phyloP scores from a whole-genome alignment of 53 echinoderm and acorn worm species.

The Henricia sp. region DNA sequence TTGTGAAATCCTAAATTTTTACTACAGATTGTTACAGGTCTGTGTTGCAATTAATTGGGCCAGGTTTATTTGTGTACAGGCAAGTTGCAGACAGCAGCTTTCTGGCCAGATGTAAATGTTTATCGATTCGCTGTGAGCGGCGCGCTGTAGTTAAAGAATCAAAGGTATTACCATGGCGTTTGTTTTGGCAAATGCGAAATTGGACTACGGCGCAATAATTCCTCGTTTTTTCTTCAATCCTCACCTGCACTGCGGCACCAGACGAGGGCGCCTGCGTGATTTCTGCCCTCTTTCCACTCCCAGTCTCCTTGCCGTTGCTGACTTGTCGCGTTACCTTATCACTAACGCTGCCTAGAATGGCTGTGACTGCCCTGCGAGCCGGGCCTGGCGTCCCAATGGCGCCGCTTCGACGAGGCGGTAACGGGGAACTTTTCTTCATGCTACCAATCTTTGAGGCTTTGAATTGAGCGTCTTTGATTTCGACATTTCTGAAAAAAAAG shows the following conservation, averaged over 20 bases:
- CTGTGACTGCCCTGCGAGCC: constrained; percentile 63
- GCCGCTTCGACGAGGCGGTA: background rate
- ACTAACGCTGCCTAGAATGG: constrained; percentile 57
- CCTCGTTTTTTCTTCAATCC: too few species aligned
- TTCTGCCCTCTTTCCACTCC: background rate
- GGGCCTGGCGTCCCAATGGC: constrained; percentile 10
- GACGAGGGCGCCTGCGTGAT: constrained; percentile 4
- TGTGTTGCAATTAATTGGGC: too few species aligned
- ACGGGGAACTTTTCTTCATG: constrained; percentile 65
- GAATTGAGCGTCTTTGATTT: constrained; percentile 17
- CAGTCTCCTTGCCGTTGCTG: constrained; percentile 9
- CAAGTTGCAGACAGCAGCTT: too few species aligned
- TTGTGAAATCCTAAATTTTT: too few species aligned
- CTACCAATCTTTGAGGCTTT: constrained; percentile 5
- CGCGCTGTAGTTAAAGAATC: too few species aligned
- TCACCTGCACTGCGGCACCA: constrained; percentile 11
- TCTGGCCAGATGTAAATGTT: too few species aligned
- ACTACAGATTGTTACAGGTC: too few species aligned
- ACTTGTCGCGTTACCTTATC: constrained; percentile 21
- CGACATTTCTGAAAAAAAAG: constrained; percentile 28
- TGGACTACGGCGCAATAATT: too few species aligned
- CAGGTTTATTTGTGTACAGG: too few species aligned
- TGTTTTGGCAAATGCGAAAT: too few species aligned
- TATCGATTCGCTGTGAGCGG: too few species aligned
- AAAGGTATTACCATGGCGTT: too few species aligned